Percentiles rank a stretch among this genome's conserved stretches.
phyloP scores from a whole-genome alignment of 2,797 vertebrate genomes.

The Sebastes melanostomus region DNA sequence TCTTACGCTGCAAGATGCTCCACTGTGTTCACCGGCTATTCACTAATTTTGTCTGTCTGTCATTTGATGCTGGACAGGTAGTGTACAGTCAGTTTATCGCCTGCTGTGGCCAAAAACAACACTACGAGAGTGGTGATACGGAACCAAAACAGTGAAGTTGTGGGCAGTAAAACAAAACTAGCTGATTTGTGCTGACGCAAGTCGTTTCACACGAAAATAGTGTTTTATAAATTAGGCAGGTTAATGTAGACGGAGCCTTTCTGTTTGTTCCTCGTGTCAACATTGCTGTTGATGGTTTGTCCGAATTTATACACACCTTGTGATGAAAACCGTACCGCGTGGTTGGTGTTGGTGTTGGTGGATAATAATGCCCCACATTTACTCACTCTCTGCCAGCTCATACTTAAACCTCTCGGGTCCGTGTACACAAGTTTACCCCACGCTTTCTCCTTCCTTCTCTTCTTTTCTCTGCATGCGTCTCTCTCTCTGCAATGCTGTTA shows the following conservation, averaged over 20 bases:
- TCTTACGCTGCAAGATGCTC: background rate
- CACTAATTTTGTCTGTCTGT: no score
- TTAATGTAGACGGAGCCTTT: background rate
- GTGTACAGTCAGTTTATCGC: no score
- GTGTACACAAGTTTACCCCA: constrained; percentile 9
- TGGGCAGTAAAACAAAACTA: no score
- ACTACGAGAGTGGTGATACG: fast-evolving
- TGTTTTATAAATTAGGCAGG: background rate
- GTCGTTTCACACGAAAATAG: background rate
- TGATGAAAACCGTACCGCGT: background rate
- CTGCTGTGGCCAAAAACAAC: no score
- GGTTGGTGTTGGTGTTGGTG: background rate
- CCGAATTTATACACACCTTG: background rate
- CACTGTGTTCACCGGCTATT: no score
- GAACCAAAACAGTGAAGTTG: no score
- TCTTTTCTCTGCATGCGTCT: constrained; percentile 4
- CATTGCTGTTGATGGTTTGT: background rate
- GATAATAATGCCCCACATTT: background rate
- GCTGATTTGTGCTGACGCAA: background rate
- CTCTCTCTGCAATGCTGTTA: constrained; percentile 16
- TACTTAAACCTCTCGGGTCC: background rate
- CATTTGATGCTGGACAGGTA: no score
- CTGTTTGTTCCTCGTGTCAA: background rate
- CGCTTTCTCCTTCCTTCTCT: background rate
- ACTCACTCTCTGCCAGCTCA: background rate